Base-by-base conservation (phyloP, 1,140 invertebrate species). In the Megalonaias nervosa region DNA sequence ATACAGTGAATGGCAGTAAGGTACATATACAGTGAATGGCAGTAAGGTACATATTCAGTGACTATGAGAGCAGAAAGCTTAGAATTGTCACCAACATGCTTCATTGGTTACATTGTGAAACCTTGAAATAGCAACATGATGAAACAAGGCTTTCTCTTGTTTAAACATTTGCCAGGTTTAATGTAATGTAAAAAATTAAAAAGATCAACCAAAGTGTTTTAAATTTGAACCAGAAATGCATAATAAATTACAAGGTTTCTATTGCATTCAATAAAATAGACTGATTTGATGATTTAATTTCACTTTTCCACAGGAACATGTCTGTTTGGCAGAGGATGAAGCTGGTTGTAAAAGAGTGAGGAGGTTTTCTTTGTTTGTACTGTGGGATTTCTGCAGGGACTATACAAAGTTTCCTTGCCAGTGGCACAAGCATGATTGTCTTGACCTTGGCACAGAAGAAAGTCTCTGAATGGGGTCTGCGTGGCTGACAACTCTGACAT, bases 341-440 rank as follows among this genome's bases (percentile, higher is more conserved):
- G 66, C 64, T 83, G 13, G 77, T 87, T 21, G 79, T 89, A 48
- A 78, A 71, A 55, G 82, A 88, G 31, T 67, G 84, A 75, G 86
- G 86, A 56, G 85, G 86, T 64, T 87, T 88, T 72, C 84, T 90
- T 71, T 84, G 78, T 21, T 69, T 89, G 23, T 89, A 89, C 76
- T 79, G 87, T 59, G 87, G 87, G 14, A 60, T 88, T 9, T 80
- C 77, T 75, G 88, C 88, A 0, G 88, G 88, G 23, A 87, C 87
- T 15, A 84, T 88, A 14, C 70, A 87, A 23, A 89, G 88, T 74
- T 89, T 89, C 71, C 67, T 88, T 16, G 86, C 88, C 13, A 89
- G 88, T 82, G 89, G 87, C 23, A 85, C 81, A 1, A 89, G 87
- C 78, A 89, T 89, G 89, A 83, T 90, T 56, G 87, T 89, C 16